Evolutionary conservation across 2,113 vertebrate genomes (phyloP).

Genomic region (Indri indri): DNA sequence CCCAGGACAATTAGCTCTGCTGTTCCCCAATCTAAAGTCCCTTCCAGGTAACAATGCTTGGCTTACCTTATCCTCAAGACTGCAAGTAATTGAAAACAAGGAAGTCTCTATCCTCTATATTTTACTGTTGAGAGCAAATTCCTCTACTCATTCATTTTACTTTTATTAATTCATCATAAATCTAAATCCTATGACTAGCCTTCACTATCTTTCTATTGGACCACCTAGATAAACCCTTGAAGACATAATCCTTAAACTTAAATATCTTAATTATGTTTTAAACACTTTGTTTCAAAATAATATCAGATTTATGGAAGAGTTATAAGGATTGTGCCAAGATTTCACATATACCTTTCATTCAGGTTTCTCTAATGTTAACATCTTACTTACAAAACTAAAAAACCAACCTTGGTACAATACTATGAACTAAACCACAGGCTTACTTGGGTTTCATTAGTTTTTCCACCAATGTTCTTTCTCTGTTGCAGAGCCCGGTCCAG

Average conservation of each 20-base stretch:
- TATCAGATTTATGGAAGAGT: neutral
- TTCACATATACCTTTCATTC: neutral
- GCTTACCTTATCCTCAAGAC: neutral
- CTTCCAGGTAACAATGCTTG: neutral
- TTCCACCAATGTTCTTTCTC: neutral
- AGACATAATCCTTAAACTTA: neutral
- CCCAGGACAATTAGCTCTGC: neutral
- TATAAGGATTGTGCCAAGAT: too few relatives aligned
- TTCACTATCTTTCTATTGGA: neutral
- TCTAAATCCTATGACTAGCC: neutral
- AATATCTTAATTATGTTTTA: neutral
- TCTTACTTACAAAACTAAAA: neutral
- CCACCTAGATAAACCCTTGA: neutral
- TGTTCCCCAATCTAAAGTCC: neutral
- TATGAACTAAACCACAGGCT: neutral
- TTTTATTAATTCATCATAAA: neutral
- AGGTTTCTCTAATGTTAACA: too few relatives aligned
- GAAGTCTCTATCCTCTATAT: neutral
- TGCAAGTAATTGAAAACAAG: neutral
- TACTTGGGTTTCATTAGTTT: neutral
- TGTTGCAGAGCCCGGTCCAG: neutral
- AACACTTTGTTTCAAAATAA: neutral
- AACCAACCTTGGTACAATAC: neutral
- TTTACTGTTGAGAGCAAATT: neutral
- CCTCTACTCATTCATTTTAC: neutral